Base-by-base conservation (phyloP, 2,888 invertebrate genomes). In the Tigriopus californicus region DNA sequence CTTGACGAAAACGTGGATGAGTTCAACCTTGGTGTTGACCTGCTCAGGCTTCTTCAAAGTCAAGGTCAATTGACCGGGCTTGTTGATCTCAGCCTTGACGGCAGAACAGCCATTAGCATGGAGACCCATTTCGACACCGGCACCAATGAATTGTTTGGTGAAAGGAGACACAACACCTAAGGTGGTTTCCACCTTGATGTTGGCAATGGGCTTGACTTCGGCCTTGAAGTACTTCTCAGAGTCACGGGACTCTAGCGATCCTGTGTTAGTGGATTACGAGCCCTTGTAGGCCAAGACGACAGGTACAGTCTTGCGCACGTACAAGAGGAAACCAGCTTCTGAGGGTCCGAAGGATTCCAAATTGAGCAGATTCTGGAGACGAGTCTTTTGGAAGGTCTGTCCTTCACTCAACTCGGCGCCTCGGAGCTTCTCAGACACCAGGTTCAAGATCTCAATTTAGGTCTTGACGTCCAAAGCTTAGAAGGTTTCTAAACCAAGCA, bases 111-210 rank as follows among this genome's bases (percentile, higher is more conserved):
- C 33, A 33, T 33, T 33, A 4, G 41, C n/a, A 24, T 59, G 59
- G 25, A 52, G 15, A 15, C 33, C 48, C n/a, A 41, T 41, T 13
- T 59, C 52, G 5, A 59, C 24, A 24, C 52, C 59, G 48, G 52
- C 15, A 44, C 41, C 51, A 59, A 49, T 12, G 52, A 52, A 52
- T 25, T 59, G 15, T 12, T 59, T n/a, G 24, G 59, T 59, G 44
- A 59, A 49, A 52, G 59, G 59, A 20, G 59, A 59, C 10, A 52
- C 24, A 6, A 51, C 51, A 52, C 59, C 52, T n/a, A 41, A 40
- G 20, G n/a, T 18, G 33, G 51, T 22, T 22, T 52, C 49, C 15
- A 48, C 41, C 59, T 52, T 59, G 42, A 22, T 20, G 52, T 59
- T 49, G 20, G 42, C 22, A 22, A 52, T 41, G 20, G 49, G 49